Evolutionary conservation across 2,888 invertebrate genomes (phyloP).

Genomic region (Tridacna gigas): DNA sequence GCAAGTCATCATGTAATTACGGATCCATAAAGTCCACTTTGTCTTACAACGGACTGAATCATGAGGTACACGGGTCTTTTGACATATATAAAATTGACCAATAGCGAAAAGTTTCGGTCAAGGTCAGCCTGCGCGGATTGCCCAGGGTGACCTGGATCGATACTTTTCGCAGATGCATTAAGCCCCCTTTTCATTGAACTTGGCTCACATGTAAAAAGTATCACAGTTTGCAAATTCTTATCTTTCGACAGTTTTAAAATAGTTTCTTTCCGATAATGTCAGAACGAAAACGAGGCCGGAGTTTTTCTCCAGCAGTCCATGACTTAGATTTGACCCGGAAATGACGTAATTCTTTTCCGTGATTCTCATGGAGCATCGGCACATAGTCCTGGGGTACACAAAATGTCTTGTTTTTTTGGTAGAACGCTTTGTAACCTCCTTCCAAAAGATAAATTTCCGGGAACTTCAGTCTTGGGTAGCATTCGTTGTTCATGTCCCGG

Average conservation of each 20-base stretch:
- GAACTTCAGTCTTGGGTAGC: conserved; percentile 93
- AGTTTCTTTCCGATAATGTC: conserved; percentile 20
- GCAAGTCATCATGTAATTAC: too few species aligned
- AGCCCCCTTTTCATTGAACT: too few species aligned
- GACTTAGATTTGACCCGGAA: conserved; percentile 92
- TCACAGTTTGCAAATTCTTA: too few species aligned
- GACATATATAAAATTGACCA: too few species aligned
- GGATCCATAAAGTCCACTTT: too few species aligned
- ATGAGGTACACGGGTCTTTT: too few species aligned
- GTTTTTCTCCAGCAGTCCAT: conserved; percentile 77
- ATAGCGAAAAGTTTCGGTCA: too few species aligned
- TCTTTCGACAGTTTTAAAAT: background rate
- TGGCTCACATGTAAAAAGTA: too few species aligned
- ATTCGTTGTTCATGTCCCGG: conserved; percentile 90
- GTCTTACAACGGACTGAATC: too few species aligned
- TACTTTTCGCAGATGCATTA: too few species aligned
- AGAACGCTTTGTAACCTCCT: conserved; percentile 95
- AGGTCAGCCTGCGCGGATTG: too few species aligned
- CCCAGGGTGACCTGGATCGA: too few species aligned
- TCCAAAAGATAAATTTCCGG: conserved; percentile 97
- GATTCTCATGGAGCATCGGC: conserved; percentile 93
- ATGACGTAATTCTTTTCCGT: conserved; percentile 89
- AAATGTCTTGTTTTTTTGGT: conserved; percentile 86
- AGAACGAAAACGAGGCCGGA: background rate
- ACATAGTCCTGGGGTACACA: conserved; percentile 91